phyloP scores from a whole-genome alignment of 2,888 invertebrate genomes.

The Macrosiphum euphorbiae region DNA sequence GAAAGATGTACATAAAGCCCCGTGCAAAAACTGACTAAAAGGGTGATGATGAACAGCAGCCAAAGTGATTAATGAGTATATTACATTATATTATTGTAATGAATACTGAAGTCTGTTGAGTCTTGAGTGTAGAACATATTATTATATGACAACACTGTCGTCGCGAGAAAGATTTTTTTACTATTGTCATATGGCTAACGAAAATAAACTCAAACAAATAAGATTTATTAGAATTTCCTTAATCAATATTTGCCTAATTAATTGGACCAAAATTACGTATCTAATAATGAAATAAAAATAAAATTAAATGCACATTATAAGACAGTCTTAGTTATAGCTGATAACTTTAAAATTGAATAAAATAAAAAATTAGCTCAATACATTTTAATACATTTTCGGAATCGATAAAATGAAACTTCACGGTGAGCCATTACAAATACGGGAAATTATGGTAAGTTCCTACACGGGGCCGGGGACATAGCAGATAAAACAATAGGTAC shows the following conservation, averaged over 20 bases:
- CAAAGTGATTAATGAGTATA: not conserved
- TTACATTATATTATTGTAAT: too few relatives aligned
- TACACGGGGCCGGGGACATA: not conserved
- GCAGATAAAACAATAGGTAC: not conserved
- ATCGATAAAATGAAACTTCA: not conserved
- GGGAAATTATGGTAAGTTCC: not conserved
- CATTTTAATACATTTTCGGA: not conserved
- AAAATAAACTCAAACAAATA: conserved; percentile 3
- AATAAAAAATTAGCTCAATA: not conserved
- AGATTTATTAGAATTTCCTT: not conserved
- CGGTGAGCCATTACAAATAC: not conserved
- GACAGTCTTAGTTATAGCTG: not conserved
- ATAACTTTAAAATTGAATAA: not conserved
- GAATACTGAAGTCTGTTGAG: not conserved
- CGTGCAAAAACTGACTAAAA: not conserved
- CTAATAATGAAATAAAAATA: too few relatives aligned
- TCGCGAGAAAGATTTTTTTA: not conserved
- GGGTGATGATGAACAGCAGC: not conserved
- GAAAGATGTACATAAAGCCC: not conserved
- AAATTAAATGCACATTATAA: not conserved
- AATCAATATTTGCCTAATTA: too few relatives aligned
- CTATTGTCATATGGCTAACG: not conserved
- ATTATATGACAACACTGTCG: not conserved
- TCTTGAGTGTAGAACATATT: not conserved
- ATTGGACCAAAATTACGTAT: too few relatives aligned